phyloP scores from a whole-genome alignment of 92 coral and sea anemone genomes.

The Pocillopora meandrina region DNA sequence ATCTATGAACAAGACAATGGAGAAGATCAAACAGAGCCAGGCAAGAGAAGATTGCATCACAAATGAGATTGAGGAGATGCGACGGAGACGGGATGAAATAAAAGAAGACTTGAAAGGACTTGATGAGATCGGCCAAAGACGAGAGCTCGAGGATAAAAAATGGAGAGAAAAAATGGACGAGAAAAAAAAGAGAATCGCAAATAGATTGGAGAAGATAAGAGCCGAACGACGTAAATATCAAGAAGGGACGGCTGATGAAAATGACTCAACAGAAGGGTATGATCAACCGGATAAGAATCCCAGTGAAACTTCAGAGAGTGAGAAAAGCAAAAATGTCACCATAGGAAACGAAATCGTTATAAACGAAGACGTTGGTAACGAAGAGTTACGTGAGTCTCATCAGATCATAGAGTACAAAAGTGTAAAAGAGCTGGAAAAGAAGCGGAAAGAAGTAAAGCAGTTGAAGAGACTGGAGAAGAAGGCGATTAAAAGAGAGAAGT shows the following conservation, averaged over 20 bases:
- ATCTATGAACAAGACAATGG: background rate
- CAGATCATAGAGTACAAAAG: conserved; percentile 5
- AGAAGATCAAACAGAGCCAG: conserved; percentile 2
- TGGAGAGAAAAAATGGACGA: conserved; percentile 11
- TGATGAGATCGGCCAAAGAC: background rate
- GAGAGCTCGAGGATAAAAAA: conserved; percentile 22
- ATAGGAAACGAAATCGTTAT: background rate
- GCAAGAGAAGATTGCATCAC: background rate
- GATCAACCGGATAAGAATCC: background rate
- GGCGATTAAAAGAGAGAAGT: conserved; percentile 19
- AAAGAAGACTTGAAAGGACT: background rate
- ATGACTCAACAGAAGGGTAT: background rate
- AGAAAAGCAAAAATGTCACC: background rate
- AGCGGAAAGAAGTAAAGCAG: conserved; percentile 19
- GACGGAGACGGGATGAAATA: background rate
- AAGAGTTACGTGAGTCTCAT: background rate
- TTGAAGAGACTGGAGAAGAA: conserved; percentile 13
- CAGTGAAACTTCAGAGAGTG: background rate
- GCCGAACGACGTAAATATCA: conserved; percentile 1
- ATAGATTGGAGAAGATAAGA: conserved; percentile 13
- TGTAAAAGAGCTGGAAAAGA: conserved; percentile 10
- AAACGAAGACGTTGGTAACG: background rate
- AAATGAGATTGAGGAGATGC: background rate
- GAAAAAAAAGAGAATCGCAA: background rate
- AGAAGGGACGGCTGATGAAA: conserved; percentile 2